Evolutionary conservation across 1,140 invertebrate species (phyloP).

Genomic region (Aphaenogaster rudis): DNA sequence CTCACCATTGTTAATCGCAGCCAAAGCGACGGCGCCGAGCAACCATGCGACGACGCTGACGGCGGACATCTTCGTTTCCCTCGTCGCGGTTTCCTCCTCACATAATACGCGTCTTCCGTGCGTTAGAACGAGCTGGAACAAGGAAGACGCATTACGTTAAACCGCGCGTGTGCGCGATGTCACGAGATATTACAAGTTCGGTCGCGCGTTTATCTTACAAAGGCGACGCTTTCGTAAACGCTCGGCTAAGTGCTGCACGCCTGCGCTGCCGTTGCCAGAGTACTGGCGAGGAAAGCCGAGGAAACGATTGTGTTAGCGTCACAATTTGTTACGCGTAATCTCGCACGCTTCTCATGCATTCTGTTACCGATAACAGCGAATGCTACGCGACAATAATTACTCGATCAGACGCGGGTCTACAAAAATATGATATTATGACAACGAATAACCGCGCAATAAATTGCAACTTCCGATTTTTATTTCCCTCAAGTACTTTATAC

Average conservation of each 20-base stretch:
- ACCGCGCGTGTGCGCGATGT: constrained; percentile 37
- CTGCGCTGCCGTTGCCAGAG: background rate
- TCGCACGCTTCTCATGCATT: background rate
- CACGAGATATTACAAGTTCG: constrained; percentile 59
- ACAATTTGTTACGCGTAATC: constrained; percentile 54
- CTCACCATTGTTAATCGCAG: constrained; percentile 82
- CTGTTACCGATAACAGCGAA: background rate
- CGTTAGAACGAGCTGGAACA: constrained; percentile 72
- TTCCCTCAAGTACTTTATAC: background rate
- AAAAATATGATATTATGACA: constrained; percentile 1
- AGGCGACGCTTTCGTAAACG: constrained; percentile 21
- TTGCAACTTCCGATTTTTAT: background rate
- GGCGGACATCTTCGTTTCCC: constrained; percentile 82
- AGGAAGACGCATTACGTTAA: constrained; percentile 66
- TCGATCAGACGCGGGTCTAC: background rate
- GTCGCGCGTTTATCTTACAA: constrained; percentile 53
- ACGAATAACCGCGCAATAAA: background rate
- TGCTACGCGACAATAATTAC: constrained; percentile 18
- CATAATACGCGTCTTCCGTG: constrained; percentile 76
- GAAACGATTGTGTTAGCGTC: constrained; percentile 53
- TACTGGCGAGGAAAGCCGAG: constrained; percentile 29
- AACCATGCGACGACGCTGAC: constrained; percentile 78
- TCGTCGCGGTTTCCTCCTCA: constrained; percentile 77
- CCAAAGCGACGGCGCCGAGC: constrained; percentile 79
- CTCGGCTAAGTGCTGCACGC: background rate